These are phyloP conservation scores for Marasmarcha lunaedactyla DNA, from an alignment of 2,888 invertebrate species.

Conservation along the genomic window DNA sequence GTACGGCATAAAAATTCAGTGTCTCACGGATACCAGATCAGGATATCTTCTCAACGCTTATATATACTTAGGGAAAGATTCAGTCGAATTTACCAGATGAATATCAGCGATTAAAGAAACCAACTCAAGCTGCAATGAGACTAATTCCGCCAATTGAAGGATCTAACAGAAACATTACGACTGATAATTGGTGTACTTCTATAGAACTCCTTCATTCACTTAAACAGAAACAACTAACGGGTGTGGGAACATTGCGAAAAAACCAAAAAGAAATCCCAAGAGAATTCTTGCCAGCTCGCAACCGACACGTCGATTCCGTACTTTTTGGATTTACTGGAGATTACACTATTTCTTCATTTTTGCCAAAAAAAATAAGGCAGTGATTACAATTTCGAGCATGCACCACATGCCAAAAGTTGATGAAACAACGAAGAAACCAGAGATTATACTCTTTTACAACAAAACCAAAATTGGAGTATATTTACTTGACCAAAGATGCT, in stretches of 20 bases:
- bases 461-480: conserved; percentile 9
- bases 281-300: too few relatives aligned
- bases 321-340: neutral
- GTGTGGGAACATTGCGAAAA: too few relatives aligned
- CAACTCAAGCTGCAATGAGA: conserved; percentile 12
- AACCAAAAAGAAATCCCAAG: too few relatives aligned
- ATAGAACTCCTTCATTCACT: conserved; percentile 10
- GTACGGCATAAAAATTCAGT: conserved; percentile 14
- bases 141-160: conserved; percentile 11
- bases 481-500: conserved; percentile 16
- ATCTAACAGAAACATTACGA: conserved; percentile 14
- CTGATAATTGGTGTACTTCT: conserved; percentile 14
- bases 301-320: too few relatives aligned
- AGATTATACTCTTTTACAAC: neutral
- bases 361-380: neutral
- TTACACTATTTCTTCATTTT: neutral
- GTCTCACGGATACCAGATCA: conserved; percentile 12
- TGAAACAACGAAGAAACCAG: too few relatives aligned
- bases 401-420: too few relatives aligned
- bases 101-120: conserved; percentile 9
- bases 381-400: too few relatives aligned
- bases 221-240: conserved; percentile 1
- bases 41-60: conserved; percentile 13
- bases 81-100: conserved; percentile 13
- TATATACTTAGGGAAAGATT: conserved; percentile 14